Base-by-base conservation (phyloP, 2,797 vertebrate species). In the Emydoidea blandingii region DNA sequence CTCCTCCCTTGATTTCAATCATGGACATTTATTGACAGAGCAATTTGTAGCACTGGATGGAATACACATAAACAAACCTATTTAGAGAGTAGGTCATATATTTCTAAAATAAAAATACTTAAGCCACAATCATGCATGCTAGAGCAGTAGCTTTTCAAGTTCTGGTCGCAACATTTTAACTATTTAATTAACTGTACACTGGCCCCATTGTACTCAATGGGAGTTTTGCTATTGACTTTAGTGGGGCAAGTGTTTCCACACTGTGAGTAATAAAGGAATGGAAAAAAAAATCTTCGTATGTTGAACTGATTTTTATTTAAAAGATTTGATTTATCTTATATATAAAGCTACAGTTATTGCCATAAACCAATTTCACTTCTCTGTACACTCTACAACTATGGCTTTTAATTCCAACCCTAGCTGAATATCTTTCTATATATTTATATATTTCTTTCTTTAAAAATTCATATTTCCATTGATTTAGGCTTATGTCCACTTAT, bases 11-110 rank as follows among this genome's bases (percentile, higher is more conserved):
- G 79, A 83, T 94, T 94, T 76, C 86, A 86, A 91, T 83, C 94
- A 94, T 95, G 96, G 94, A 62, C 79, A 82, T 96, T 97, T 97
- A 97, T 93, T 94, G 95, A 94, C 95, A 94, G 93, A 92, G 72
- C 87, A 96, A 95, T 97, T 96, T 96, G 95, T 97, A 97, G 65
- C 14, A 54, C 84, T 74, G 27, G 54, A 86, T 18, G 82, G 53
- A 92, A 95, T 87, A 90, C 18, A 12, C 85, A 47, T 18, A 37
- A 83, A 88, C 68, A 79, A 96, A 88, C 15, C 50, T 91, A 72
- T 21, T 86, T 50, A 91, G 92, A 86, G 54, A 4, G 2, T 5
- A 90, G 53, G 50, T 56, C 47, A 65, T 18, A 37, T 62, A 68
- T 54, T 95, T 72, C 52, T 53, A 54, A 94, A 90, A 85, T 79